phyloP scores from a whole-genome alignment of 2,888 invertebrate genomes.

The Lobophora halterata region DNA sequence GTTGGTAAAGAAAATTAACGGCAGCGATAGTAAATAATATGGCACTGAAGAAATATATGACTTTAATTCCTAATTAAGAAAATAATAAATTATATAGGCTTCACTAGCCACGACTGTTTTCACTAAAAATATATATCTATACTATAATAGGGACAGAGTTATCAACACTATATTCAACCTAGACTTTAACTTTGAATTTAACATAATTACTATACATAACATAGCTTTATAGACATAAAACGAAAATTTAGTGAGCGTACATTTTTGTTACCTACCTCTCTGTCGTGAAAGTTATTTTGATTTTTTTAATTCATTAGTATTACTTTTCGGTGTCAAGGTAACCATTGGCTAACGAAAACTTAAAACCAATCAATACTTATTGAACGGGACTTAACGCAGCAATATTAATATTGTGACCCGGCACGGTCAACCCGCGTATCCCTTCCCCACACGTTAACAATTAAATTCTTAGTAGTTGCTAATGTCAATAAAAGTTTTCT shows the following conservation, averaged over 20 bases:
- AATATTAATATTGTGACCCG: conserved; percentile 62
- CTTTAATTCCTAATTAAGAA: not conserved
- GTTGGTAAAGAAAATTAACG: conserved; percentile 3
- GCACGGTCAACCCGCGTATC: conserved; percentile 49
- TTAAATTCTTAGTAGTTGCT: conserved; percentile 41
- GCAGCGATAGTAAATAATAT: conserved; percentile 9
- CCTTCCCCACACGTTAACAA: conserved; percentile 44
- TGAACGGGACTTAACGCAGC: conserved; percentile 51
- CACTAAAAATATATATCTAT: no score
- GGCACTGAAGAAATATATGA: not conserved
- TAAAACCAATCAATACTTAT: conserved; percentile 47
- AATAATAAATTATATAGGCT: not conserved
- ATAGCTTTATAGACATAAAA: no score
- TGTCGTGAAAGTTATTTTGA: no score
- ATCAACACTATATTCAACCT: no score
- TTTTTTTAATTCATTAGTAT: not conserved
- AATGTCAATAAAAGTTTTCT: no score
- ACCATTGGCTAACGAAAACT: conserved; percentile 39
- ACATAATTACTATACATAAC: no score
- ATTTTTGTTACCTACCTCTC: no score
- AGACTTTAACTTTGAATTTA: no score
- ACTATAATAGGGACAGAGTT: no score
- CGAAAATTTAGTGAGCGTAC: no score
- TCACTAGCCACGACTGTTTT: no score
- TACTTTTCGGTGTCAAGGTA: conserved; percentile 26